Percentiles rank a stretch among this genome's conserved stretches.
These are phyloP conservation scores for Rhea americana DNA, from an alignment of 2,113 vertebrate species.

Conservation along the genomic window DNA sequence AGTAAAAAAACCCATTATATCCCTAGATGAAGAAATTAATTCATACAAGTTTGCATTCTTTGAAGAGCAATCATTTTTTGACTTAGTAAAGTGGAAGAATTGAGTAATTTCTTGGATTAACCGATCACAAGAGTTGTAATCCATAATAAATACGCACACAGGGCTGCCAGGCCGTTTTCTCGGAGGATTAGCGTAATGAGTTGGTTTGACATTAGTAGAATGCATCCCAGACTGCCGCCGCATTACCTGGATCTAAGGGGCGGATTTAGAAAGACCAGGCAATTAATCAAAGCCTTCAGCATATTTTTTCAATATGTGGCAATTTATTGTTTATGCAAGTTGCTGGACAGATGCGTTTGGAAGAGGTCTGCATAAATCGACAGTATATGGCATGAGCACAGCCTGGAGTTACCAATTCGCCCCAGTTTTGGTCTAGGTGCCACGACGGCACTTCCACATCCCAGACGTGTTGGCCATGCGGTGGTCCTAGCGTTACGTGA, in stretches of 20 bases:
- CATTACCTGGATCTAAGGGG: neutral
- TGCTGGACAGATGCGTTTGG: neutral
- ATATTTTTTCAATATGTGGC: neutral
- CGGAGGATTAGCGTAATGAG: slow-evolving; percentile 44
- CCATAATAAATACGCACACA: slow-evolving; percentile 49
- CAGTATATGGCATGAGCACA: neutral
- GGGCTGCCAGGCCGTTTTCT: slow-evolving; percentile 54
- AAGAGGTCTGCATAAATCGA: neutral
- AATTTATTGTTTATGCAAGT: neutral
- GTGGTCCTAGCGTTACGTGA: no score
- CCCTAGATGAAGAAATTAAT: slow-evolving; percentile 73
- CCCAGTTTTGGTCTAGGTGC: no score
- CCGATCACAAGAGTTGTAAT: slow-evolving; percentile 68
- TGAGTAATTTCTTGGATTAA: slow-evolving; percentile 78
- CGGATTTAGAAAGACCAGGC: neutral
- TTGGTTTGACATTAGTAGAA: slow-evolving; percentile 53
- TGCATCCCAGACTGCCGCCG: slow-evolving; percentile 5
- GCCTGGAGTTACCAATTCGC: neutral
- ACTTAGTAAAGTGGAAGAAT: slow-evolving; percentile 68
- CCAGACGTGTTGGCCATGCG: no score
- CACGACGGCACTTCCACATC: neutral
- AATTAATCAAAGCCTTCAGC: slow-evolving; percentile 31
- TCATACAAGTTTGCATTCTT: slow-evolving; percentile 70
- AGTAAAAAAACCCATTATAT: slow-evolving; percentile 76
- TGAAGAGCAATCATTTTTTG: slow-evolving; percentile 73